Evolutionary conservation across 92 coral and sea anemone genomes (phyloP).

Genomic region (Diadumene lineata): DNA sequence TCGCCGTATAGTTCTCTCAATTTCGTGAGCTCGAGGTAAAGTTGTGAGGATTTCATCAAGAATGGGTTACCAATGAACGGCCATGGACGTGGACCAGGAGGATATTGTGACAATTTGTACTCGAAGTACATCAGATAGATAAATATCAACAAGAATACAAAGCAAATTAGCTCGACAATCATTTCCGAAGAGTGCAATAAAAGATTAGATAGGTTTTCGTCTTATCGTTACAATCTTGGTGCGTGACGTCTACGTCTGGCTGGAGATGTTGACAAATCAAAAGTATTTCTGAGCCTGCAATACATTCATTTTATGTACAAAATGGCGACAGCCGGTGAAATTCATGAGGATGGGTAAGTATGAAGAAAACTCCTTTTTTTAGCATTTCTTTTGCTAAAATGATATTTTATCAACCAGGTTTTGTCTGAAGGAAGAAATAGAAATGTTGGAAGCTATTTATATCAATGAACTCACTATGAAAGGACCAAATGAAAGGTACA

Average conservation of each 20-base stretch:
- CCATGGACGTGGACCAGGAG: slow-evolving; percentile 59
- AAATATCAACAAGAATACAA: slow-evolving; percentile 10
- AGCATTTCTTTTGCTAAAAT: not conserved
- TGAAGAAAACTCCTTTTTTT: not conserved
- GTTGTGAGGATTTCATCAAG: slow-evolving; percentile 5
- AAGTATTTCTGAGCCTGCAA: slow-evolving; percentile 41
- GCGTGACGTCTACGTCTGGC: not conserved
- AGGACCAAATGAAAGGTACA: slow-evolving; percentile 75
- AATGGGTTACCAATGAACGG: slow-evolving; percentile 52
- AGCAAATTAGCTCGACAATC: slow-evolving; percentile 15
- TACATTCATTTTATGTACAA: slow-evolving; percentile 27
- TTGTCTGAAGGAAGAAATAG: slow-evolving; percentile 78
- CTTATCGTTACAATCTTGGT: not conserved
- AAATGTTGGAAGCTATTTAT: slow-evolving; percentile 88
- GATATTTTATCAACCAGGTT: slow-evolving; percentile 26
- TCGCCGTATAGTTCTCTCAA: slow-evolving; percentile 38
- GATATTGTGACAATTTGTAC: slow-evolving; percentile 18
- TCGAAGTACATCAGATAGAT: slow-evolving; percentile 21
- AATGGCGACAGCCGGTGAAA: slow-evolving; percentile 68
- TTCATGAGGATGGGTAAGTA: slow-evolving; percentile 52
- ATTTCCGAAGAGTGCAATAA: slow-evolving; percentile 1
- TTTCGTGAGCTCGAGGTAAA: slow-evolving; percentile 15
- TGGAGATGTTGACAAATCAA: too few relatives aligned
- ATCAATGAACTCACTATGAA: slow-evolving; percentile 80
- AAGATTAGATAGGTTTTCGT: too few relatives aligned